Evolutionary conservation across 2,113 vertebrate genomes (phyloP).

Genomic region (Myotis yumanensis): DNA sequence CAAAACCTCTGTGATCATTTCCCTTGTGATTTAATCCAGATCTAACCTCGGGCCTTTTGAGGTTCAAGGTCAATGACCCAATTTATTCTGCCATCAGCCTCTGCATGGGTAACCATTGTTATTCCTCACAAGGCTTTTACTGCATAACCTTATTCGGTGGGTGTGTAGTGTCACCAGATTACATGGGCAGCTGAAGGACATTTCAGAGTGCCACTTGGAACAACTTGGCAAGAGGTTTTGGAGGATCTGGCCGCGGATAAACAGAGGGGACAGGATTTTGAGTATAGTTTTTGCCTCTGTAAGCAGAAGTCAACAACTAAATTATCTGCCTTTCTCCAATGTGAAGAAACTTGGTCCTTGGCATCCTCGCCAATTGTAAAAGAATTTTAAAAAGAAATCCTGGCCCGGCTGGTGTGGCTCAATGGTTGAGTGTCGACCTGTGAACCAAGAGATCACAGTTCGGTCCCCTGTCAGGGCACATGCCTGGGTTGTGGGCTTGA

Average conservation of each 20-base stretch:
- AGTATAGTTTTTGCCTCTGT: not conserved
- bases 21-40: constrained; percentile 88
- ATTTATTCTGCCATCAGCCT: constrained; percentile 82
- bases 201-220: constrained; percentile 5
- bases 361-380: not conserved
- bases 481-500: no score
- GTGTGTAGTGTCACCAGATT: not conserved
- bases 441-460: no score
- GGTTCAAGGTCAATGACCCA: constrained; percentile 89
- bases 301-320: not conserved
- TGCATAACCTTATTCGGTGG: not conserved
- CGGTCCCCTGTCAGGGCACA: no score
- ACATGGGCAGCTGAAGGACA: not conserved
- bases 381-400: not conserved
- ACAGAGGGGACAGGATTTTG: not conserved
- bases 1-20: constrained; percentile 88
- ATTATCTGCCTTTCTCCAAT: not conserved
- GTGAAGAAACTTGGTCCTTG: not conserved
- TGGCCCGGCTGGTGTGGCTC: not conserved
- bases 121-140: constrained; percentile 37
- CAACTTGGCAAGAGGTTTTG: constrained; percentile 9
- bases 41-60: constrained; percentile 85
- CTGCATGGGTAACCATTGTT: constrained; percentile 65
- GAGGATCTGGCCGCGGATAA: not conserved
- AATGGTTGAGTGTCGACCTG: no score